Conservation (phyloP, 2,113 vertebrate species). For the Mobula hypostoma region DNA sequence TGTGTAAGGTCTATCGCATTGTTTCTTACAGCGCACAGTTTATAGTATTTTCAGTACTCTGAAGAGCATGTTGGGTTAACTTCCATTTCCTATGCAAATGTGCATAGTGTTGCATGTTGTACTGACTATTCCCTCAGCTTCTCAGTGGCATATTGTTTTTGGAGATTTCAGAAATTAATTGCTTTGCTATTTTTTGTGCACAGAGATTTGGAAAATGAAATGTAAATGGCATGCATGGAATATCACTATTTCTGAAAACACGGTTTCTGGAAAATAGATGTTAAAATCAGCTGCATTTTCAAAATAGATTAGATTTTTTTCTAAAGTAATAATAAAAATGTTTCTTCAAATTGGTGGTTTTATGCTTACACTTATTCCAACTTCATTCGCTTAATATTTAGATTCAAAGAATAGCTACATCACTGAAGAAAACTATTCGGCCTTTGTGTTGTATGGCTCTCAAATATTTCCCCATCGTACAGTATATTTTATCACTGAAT, state of each 20-base stretch:
- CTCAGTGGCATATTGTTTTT: slow-evolving; percentile 58
- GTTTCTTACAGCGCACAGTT: slow-evolving; percentile 35
- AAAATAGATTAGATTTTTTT: slow-evolving; percentile 36
- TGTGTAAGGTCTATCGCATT: slow-evolving; percentile 36
- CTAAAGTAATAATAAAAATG: slow-evolving; percentile 31
- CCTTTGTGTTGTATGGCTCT: too few species aligned
- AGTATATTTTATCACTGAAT: too few species aligned
- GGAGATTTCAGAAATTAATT: slow-evolving; percentile 50
- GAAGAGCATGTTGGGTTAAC: slow-evolving; percentile 64
- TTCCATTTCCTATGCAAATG: slow-evolving; percentile 78
- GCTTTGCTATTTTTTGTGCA: slow-evolving; percentile 73
- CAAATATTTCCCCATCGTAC: too few species aligned
- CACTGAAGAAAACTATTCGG: too few species aligned
- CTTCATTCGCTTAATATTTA: neutral
- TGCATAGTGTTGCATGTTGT: slow-evolving; percentile 79
- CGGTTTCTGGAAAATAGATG: slow-evolving; percentile 73
- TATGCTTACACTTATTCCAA: neutral
- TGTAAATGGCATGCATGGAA: slow-evolving; percentile 68
- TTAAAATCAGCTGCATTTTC: slow-evolving; percentile 43
- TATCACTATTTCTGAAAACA: slow-evolving; percentile 65
- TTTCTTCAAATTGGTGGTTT: slow-evolving; percentile 20
- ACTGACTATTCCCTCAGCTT: slow-evolving; percentile 62
- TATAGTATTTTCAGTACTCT: slow-evolving; percentile 36
- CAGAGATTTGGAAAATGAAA: slow-evolving; percentile 61
- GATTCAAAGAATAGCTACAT: too few species aligned